Conservation (phyloP, 2,113 vertebrate genomes). For the Muntiacus muntjak region DNA sequence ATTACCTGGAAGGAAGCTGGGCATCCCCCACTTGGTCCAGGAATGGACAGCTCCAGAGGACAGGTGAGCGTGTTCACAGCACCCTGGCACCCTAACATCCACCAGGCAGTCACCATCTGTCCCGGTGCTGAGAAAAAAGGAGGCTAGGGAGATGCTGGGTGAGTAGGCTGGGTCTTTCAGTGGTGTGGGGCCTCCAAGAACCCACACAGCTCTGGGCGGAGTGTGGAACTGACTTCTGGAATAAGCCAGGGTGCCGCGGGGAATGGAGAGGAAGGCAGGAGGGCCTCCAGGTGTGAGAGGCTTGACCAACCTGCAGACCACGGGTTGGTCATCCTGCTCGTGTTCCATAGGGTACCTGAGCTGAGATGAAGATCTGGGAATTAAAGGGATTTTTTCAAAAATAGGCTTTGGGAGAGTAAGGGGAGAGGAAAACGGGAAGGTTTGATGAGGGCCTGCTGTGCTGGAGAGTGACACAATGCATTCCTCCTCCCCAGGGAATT, state of each 20-base stretch:
- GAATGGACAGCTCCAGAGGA: not conserved
- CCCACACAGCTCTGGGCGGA: fast-evolving
- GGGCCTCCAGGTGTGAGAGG: not conserved
- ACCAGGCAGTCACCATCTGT: not conserved
- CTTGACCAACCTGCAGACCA: not conserved
- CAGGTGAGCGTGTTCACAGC: not conserved
- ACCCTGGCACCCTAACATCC: not conserved
- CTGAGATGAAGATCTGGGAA: not conserved
- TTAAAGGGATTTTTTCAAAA: not conserved
- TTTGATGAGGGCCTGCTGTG: not conserved
- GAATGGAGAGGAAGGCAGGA: not conserved
- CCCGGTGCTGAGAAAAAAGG: not conserved
- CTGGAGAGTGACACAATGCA: too few relatives aligned
- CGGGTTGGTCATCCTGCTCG: not conserved
- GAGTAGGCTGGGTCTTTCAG: not conserved
- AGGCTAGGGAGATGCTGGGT: not conserved
- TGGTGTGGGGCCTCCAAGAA: not conserved
- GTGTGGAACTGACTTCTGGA: not conserved
- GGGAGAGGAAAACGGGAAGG: not conserved
- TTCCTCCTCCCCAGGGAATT: not conserved
- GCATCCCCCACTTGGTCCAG: not conserved
- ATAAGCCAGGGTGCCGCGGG: not conserved
- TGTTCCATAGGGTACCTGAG: not conserved
- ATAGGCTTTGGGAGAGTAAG: not conserved
- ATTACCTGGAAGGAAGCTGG: not conserved